A percentile compares a stretch with the other conserved stretches of the same genome.
These are phyloP conservation scores for Episyrphus balteatus DNA, from an alignment of 1,140 invertebrate genomes.

Conservation along the genomic window DNA sequence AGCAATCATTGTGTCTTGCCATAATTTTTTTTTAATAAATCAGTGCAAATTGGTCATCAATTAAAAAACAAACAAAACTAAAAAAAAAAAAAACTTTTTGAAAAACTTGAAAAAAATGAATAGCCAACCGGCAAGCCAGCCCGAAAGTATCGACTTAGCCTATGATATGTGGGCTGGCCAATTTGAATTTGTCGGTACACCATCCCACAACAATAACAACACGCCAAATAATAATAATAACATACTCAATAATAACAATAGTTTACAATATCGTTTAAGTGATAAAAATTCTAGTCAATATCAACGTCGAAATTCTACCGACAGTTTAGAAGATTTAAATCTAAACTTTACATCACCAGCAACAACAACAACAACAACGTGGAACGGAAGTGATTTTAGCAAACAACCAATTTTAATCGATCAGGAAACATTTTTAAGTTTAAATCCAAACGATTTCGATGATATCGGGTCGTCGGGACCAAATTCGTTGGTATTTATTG, in stretches of 20 bases:
- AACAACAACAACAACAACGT: slow-evolving; percentile 14
- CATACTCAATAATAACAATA: slow-evolving; percentile 12
- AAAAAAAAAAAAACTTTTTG: slow-evolving; percentile 2
- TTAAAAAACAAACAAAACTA: slow-evolving; percentile 5
- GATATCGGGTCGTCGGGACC: slow-evolving; percentile 35
- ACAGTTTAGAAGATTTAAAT: slow-evolving; percentile 34
- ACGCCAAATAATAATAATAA: slow-evolving; percentile 11
- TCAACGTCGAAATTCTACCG: slow-evolving; percentile 13
- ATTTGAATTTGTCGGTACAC: slow-evolving; percentile 62
- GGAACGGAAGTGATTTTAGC: slow-evolving; percentile 18
- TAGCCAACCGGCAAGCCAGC: slow-evolving; percentile 34
- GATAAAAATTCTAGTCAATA: slow-evolving; percentile 17
- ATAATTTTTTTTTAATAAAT: no score
- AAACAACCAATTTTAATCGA: slow-evolving; percentile 33
- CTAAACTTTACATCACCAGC: slow-evolving; percentile 25
- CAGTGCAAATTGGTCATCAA: background rate
- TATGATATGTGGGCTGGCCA: slow-evolving; percentile 80
- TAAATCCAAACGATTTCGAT: slow-evolving; percentile 34
- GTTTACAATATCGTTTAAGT: slow-evolving; percentile 7
- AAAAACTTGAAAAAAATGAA: slow-evolving; percentile 28
- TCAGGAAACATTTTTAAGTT: slow-evolving; percentile 34
- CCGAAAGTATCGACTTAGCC: slow-evolving; percentile 53
- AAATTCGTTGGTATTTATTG: slow-evolving; percentile 28
- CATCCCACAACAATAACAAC: slow-evolving; percentile 3
- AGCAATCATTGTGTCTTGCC: no score